Base-by-base conservation (phyloP, 2,113 vertebrate species). In the Holacanthus passer region DNA sequence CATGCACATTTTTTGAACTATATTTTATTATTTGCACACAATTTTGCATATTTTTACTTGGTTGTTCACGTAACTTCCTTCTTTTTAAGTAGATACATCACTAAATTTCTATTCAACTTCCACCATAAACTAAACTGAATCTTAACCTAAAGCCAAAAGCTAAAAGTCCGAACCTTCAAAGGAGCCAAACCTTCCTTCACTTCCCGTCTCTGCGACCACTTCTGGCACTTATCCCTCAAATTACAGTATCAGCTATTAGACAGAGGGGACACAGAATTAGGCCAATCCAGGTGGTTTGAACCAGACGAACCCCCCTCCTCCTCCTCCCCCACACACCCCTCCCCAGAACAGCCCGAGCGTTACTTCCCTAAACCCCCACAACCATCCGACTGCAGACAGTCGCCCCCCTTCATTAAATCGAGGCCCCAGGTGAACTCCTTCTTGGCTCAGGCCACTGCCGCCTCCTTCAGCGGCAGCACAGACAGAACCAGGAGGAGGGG, bases 361-460 rank as follows among this genome's bases (percentile, higher is more conserved):
- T 52, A 72, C 80, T 82, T 86, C 76, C 84, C 69, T 52, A 83
- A 84, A 68, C 81, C 86, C 86, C 76, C 77, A 47, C 24, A 87
- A 77, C 80, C 87, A 73, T 79, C 81, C 37, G 52, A 81, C 83
- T 77, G 73, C 84, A 90, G 62, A 59, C 86, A 27, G 41, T 43
- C 3, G 0, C 74, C 45, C 31, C 71, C 68, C 76, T 47, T 92
- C 82, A 90, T 92, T 92, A 93, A 94, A 90, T 85, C 76, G 71
- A 81, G 71, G 91, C 92, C 91, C 87, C 83, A 89, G 91, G 88
- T 93, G 84, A 92, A 84, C 82, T 77, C 77, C 66, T 9, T 73
- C 73, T 83, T 85, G 86, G 73, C 87, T 85, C 55, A 24, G 76
- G 71, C 67, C 79, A 50, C 88, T 71, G 47, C 60, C 20, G 58